phyloP scores from a whole-genome alignment of 2,797 vertebrate species.

The Manis crassicaudata region DNA sequence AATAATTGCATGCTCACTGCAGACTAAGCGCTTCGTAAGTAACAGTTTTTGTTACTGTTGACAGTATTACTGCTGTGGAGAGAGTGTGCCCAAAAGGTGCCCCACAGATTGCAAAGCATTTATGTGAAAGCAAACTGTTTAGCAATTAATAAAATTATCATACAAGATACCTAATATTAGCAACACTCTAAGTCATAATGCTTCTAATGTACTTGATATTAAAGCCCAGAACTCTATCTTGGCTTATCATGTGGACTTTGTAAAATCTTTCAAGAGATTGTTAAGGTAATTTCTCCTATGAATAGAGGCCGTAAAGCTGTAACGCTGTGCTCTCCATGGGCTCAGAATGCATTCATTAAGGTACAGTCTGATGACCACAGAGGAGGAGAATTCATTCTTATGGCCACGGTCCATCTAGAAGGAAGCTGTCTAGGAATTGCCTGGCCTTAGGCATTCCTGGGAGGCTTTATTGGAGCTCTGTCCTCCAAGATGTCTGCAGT shows the following conservation, averaged over 20 bases:
- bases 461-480: not conserved
- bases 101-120: not conserved
- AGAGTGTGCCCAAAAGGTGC: not conserved
- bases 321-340: not conserved
- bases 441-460: not conserved
- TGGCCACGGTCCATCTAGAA: not conserved
- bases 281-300: not conserved
- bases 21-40: not conserved
- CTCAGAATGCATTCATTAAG: not conserved
- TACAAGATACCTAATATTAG: not conserved
- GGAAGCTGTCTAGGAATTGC: not conserved
- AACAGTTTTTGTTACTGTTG: not conserved
- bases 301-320: not conserved
- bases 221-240: not conserved
- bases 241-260: not conserved
- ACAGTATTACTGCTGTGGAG: not conserved
- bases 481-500: not conserved
- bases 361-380: not conserved
- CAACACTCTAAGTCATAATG: not conserved
- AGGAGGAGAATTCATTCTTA: not conserved
- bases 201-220: not conserved
- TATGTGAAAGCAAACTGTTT: not conserved
- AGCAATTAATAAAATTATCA: not conserved
- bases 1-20: not conserved
- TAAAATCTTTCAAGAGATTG: not conserved